Conservation (phyloP, 2,888 invertebrate species). For the Cyrtodaria siliqua region DNA sequence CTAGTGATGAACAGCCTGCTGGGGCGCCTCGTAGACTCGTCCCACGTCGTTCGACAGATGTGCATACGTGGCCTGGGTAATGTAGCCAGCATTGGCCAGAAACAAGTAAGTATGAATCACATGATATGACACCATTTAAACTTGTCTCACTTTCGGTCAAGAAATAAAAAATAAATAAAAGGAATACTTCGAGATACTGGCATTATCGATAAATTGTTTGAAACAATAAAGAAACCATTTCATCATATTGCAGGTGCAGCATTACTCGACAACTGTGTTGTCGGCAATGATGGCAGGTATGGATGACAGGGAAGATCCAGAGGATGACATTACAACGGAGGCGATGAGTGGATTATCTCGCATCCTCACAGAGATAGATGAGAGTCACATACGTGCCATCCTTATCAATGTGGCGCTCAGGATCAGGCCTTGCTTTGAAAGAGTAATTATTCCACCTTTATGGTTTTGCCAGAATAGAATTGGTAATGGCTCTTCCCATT, state of each 20-base stretch:
- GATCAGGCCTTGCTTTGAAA: slow-evolving; percentile 95
- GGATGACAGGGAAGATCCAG: slow-evolving; percentile 90
- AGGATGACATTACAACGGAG: slow-evolving; percentile 92
- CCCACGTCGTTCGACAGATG: slow-evolving; percentile 89
- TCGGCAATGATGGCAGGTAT: slow-evolving; percentile 93
- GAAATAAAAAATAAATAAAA: too few species aligned
- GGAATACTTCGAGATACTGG: too few species aligned
- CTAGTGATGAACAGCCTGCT: slow-evolving; percentile 88
- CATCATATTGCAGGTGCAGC: slow-evolving; percentile 84
- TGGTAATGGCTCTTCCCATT: too few species aligned
- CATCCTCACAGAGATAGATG: slow-evolving; percentile 89
- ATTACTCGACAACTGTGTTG: slow-evolving; percentile 91
- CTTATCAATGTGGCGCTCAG: slow-evolving; percentile 93
- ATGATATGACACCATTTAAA: too few species aligned
- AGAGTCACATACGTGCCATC: slow-evolving; percentile 88
- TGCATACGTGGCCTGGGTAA: slow-evolving; percentile 90
- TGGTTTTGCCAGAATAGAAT: too few species aligned
- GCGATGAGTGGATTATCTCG: slow-evolving; percentile 93
- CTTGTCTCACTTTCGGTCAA: too few species aligned
- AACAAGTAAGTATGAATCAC: slow-evolving; percentile 67
- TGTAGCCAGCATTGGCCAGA: slow-evolving; percentile 88
- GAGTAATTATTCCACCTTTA: too few species aligned
- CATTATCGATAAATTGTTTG: too few species aligned
- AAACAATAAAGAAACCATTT: too few species aligned
- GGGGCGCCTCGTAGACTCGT: slow-evolving; percentile 88